A percentile compares a stretch with the other conserved stretches of the same genome.
These are phyloP conservation scores for Lochmaea crataegi DNA, from an alignment of 2,888 invertebrate species.

Conservation along the genomic window DNA sequence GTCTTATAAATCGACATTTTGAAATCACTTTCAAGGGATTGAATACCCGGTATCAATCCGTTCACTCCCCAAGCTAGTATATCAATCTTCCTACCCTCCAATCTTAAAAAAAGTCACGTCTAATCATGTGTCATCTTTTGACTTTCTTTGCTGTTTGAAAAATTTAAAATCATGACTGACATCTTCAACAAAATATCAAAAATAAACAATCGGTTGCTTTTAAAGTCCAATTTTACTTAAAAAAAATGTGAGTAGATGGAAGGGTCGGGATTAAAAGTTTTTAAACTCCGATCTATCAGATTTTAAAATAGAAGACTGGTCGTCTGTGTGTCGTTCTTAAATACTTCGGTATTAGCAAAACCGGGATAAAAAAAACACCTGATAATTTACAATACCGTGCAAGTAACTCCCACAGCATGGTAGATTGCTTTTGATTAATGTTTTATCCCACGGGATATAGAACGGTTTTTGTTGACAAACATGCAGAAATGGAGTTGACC, in stretches of 20 bases:
- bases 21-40: not conserved
- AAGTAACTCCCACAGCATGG: constrained; percentile 12
- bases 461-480: constrained; percentile 16
- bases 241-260: too few species aligned
- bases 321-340: not conserved
- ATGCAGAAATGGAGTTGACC: constrained; percentile 14
- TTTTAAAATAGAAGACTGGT: not conserved
- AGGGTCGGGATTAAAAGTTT: not conserved
- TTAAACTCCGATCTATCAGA: not conserved
- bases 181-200: too few species aligned
- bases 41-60: not conserved
- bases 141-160: too few species aligned
- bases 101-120: not conserved
- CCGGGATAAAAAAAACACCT: constrained; percentile 1
- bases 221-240: too few species aligned
- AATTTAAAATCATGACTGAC: too few species aligned
- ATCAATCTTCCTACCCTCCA: constrained; percentile 3
- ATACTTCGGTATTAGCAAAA: not conserved
- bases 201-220: too few species aligned
- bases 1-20: too few species aligned
- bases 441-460: constrained; percentile 9
- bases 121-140: not conserved
- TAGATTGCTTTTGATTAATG: constrained; percentile 20
- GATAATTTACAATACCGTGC: constrained; percentile 1
- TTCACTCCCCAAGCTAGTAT: not conserved